Percentiles rank a stretch among this genome's conserved stretches.
phyloP scores from a whole-genome alignment of 2,113 vertebrate genomes.

The Dicerorhinus sumatrensis region DNA sequence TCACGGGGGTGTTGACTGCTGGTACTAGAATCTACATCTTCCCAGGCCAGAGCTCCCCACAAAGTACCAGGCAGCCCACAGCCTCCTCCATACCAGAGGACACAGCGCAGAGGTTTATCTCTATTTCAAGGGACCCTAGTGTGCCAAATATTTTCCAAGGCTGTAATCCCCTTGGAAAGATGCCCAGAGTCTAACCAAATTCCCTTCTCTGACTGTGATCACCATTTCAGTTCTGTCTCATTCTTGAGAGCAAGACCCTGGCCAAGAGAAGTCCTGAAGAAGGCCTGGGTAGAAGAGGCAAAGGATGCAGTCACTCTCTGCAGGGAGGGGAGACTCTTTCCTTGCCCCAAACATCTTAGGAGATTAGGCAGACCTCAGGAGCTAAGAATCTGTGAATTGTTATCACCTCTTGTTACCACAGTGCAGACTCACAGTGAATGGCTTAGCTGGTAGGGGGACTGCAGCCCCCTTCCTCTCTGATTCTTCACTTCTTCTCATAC shows the following conservation, averaged over 20 bases:
- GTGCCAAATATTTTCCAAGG: conserved; percentile 3
- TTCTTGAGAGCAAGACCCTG: conserved; percentile 4
- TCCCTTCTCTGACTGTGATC: background rate
- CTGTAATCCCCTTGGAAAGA: conserved; percentile 49
- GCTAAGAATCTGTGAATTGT: background rate
- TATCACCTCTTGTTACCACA: background rate
- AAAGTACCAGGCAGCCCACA: background rate
- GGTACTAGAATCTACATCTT: background rate
- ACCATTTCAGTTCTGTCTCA: conserved; percentile 17
- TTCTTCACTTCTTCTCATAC: background rate
- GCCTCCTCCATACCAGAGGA: background rate
- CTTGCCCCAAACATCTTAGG: background rate
- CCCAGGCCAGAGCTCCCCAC: background rate
- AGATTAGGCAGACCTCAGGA: background rate
- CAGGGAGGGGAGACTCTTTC: background rate
- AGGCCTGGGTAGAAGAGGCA: background rate
- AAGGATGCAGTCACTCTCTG: background rate
- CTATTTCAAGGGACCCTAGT: conserved; percentile 19
- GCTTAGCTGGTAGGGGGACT: background rate
- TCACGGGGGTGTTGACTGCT: background rate
- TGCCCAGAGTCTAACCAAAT: conserved; percentile 51
- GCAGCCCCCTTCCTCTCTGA: background rate
- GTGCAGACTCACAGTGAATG: background rate
- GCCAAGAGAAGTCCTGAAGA: conserved; percentile 36
- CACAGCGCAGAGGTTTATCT: background rate